Base-by-base conservation (phyloP, 2,113 vertebrate genomes). In the Coptodon rendalli region DNA sequence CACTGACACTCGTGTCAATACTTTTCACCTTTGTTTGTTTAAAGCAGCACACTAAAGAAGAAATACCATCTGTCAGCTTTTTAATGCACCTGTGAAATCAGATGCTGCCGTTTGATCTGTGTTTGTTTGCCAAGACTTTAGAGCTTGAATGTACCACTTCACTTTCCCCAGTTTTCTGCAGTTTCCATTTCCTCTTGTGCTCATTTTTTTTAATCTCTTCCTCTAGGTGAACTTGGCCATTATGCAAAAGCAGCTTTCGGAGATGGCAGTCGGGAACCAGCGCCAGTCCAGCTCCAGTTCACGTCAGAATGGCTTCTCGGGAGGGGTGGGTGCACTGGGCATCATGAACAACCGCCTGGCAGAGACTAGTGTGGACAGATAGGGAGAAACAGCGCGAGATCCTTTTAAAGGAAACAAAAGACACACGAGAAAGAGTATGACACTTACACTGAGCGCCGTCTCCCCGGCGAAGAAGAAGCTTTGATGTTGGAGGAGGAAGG, bases 261-360 rank as follows among this genome's bases (percentile, higher is more conserved):
- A 99, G 94, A 97, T 96, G 83, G 98, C 98, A 81, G 97, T 98
- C 2, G 98, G 98, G 24, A 96, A 96, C 73, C 97, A 97, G 0
- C 96, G 97, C 88, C 97, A 97, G 85, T 89, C 95, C 66, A 91
- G 95, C 89, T 91, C 91, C 17, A 93, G 89, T 80, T 94, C 96
- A 1, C 96, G 93, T 40, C 97, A 98, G 68, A 97, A 97, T 13
- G 98, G 97, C 11, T 99, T 99, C 95, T 98, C 97, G 0, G 98
- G 96, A 56, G 98, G 98, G 0, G 97, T 99, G 5, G 99, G 99
- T 3, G 98, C 99, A 86, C 95, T 99, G 10, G 98, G 97, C 29
- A 98, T 99, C 89, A 98, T 99, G 98, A 99, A 99, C 94, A 99
- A 99, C 91, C 96, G 98, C 17, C 93, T 99, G 90, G 98, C 97